Evolutionary conservation across 1,140 invertebrate genomes (phyloP).

Genomic region (Atta cephalotes): DNA sequence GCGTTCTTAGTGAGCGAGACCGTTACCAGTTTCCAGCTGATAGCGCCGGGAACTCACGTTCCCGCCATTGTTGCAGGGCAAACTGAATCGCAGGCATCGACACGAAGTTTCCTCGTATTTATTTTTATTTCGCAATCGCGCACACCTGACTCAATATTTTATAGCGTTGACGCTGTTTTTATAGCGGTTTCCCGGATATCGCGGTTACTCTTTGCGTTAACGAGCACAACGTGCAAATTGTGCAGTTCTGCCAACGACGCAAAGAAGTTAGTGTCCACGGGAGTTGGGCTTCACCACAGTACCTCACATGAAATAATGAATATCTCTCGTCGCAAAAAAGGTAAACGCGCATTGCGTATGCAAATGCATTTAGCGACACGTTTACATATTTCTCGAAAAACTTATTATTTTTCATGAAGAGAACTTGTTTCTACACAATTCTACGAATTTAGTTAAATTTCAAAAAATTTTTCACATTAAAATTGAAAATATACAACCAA

Average conservation of each 20-base stretch:
- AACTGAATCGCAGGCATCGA: constrained; percentile 6
- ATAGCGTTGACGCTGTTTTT: constrained; percentile 30
- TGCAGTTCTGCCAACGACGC: constrained; percentile 7
- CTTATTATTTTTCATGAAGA: not conserved
- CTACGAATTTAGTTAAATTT: not conserved
- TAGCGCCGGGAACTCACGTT: not conserved
- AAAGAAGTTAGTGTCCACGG: constrained; percentile 28
- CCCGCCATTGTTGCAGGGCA: constrained; percentile 15
- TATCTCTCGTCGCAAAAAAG: not conserved
- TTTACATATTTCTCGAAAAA: constrained; percentile 23
- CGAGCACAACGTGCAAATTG: constrained; percentile 29
- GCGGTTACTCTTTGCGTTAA: constrained; percentile 18
- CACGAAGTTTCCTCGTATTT: not conserved
- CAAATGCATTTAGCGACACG: constrained; percentile 17
- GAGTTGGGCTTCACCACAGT: not conserved
- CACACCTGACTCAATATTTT: constrained; percentile 33
- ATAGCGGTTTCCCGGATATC: not conserved
- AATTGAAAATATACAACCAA: not conserved
- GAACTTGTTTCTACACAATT: not conserved
- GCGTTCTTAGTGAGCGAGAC: constrained; percentile 22
- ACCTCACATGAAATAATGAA: constrained; percentile 23
- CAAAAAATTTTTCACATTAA: not conserved
- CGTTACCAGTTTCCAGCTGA: constrained; percentile 21
- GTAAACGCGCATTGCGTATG: constrained; percentile 11
- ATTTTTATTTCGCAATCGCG: constrained; percentile 44